Percentiles rank a stretch among this genome's conserved stretches.
These are phyloP conservation scores for Rutilus rutilus DNA, from an alignment of 2,113 vertebrate species.

Conservation along the genomic window DNA sequence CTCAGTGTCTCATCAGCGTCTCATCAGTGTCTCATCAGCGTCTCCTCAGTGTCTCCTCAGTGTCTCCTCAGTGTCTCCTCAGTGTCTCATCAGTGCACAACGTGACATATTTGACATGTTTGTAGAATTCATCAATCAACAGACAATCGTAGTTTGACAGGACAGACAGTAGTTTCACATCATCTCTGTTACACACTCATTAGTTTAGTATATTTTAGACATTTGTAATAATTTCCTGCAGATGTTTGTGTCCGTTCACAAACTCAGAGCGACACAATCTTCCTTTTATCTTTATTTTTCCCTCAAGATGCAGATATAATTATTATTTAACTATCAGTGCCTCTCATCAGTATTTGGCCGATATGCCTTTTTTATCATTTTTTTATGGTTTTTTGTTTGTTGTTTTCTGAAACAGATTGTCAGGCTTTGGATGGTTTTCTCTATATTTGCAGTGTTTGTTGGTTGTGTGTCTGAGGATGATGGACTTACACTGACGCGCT, in stretches of 20 bases:
- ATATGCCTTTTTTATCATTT: background rate
- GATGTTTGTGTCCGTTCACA: background rate
- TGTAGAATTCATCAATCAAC: background rate
- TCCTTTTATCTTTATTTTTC: background rate
- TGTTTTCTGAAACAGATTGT: background rate
- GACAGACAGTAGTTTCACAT: constrained; percentile 5
- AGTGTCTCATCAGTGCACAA: background rate
- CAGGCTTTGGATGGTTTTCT: background rate
- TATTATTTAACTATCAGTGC: background rate
- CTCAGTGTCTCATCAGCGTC: too few species aligned
- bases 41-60: too few species aligned
- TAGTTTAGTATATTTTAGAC: background rate
- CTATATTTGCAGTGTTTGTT: constrained; percentile 38
- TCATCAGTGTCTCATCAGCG: too few species aligned
- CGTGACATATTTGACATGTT: background rate
- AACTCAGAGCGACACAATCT: background rate
- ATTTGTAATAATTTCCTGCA: background rate
- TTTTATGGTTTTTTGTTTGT: background rate
- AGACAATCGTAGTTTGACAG: constrained; percentile 57
- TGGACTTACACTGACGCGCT: background rate
- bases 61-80: too few species aligned
- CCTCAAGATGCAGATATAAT: background rate
- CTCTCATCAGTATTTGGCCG: background rate
- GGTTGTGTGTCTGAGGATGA: background rate
- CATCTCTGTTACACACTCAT: background rate